These are phyloP conservation scores for Clamator glandarius DNA, from an alignment of 2,797 vertebrate genomes.

Conservation along the genomic window DNA sequence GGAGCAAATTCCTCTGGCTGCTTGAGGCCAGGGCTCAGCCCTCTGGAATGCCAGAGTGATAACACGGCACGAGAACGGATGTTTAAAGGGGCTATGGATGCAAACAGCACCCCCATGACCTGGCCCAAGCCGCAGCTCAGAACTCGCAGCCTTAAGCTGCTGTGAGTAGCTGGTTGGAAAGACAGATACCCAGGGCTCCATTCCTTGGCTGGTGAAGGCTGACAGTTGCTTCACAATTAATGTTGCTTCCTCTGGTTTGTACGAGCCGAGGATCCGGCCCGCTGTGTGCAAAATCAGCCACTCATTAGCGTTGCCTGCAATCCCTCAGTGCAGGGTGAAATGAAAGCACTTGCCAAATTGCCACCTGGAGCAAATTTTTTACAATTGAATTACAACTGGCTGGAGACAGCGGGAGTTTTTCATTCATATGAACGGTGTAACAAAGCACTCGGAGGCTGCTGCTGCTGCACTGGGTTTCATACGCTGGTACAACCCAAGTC, in stretches of 20 bases:
- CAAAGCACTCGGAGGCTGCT: background rate
- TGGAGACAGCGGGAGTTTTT: background rate
- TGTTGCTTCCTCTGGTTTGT: rapidly evolving
- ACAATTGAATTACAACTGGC: background rate
- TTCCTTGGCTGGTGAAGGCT: rapidly evolving
- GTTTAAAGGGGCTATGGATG: background rate
- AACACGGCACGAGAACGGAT: background rate
- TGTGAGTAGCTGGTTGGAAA: background rate
- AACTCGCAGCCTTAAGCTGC: background rate
- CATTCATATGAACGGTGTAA: background rate
- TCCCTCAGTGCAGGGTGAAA: background rate
- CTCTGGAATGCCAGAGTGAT: conserved; percentile 50
- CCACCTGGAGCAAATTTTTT: conserved; percentile 36
- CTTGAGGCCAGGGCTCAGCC: conserved; percentile 24
- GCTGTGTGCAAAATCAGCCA: background rate
- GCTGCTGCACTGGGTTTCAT: background rate
- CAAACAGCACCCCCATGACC: background rate
- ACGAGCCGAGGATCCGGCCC: background rate
- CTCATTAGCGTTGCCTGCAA: background rate
- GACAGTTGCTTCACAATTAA: background rate
- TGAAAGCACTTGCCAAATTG: conserved; percentile 19
- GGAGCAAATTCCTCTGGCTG: conserved; percentile 57
- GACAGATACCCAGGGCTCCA: background rate
- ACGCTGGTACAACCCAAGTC: background rate
- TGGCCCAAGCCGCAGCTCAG: background rate